A percentile compares a stretch with the other conserved stretches of the same genome.
Evolutionary conservation across 2,888 invertebrate genomes (phyloP).

Genomic region (Andrena camellia): DNA sequence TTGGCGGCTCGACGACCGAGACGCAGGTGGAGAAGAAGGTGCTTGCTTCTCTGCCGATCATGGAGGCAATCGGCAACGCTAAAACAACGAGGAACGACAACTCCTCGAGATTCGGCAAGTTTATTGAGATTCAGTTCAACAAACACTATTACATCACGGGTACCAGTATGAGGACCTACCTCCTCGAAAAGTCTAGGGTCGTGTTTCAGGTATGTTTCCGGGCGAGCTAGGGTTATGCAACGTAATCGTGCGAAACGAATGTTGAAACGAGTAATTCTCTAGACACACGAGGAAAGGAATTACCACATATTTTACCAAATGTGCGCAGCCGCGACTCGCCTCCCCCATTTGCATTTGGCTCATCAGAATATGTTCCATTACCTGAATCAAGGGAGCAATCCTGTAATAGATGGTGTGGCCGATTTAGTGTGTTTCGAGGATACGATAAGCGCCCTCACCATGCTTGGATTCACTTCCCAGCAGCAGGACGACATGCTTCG

Average conservation of each 20-base stretch:
- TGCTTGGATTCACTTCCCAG: conserved; percentile 90
- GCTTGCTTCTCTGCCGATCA: conserved; percentile 98
- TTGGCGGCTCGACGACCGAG: conserved; percentile 95
- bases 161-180: conserved; percentile 98
- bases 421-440: conserved; percentile 93
- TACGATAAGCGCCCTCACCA: conserved; percentile 91
- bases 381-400: conserved; percentile 93
- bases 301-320: conserved; percentile 99
- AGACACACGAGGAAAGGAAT: conserved; percentile 95
- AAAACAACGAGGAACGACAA: conserved; percentile 99
- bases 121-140: conserved; percentile 97
- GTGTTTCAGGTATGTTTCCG: conserved; percentile 91
- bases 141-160: conserved; percentile 94
- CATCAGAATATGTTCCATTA: conserved; percentile 93
- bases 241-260: neutral
- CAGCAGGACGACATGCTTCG: conserved; percentile 94
- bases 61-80: conserved; percentile 99
- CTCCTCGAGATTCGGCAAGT: conserved; percentile 98
- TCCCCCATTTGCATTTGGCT: conserved; percentile 92
- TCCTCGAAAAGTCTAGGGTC: conserved; percentile 98
- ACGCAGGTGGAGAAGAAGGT: conserved; percentile 98
- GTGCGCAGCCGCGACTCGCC: conserved; percentile 91
- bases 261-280: conserved; percentile 32
- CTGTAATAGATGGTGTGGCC: conserved; percentile 93
- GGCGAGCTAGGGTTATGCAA: neutral